Conservation (phyloP, 2,113 vertebrate species). For the Dinomys branickii region DNA sequence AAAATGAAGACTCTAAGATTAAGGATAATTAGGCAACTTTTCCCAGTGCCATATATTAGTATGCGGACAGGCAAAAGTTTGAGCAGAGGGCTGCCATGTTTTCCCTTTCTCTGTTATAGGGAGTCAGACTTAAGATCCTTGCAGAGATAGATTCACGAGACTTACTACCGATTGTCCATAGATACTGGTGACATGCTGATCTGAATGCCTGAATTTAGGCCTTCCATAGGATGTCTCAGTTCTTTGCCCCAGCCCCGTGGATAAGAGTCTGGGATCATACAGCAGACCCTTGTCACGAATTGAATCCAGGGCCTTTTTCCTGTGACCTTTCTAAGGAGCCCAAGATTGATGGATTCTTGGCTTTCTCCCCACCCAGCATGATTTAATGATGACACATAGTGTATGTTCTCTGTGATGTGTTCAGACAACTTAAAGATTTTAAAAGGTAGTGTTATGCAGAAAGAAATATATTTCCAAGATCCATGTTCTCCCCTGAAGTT, state of each 20-base stretch:
- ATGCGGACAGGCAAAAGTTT: not conserved
- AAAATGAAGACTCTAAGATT: slow-evolving; percentile 23
- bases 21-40: not conserved
- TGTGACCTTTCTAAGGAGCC: not conserved
- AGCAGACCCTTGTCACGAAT: not conserved
- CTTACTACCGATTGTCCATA: not conserved
- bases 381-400: slow-evolving; percentile 48
- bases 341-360: slow-evolving; percentile 50
- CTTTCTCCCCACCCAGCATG: not conserved
- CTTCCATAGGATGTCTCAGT: not conserved
- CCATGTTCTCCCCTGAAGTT: slow-evolving; percentile 1
- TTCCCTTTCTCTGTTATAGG: not conserved
- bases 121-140: not conserved
- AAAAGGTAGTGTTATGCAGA: slow-evolving; percentile 25
- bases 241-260: not conserved
- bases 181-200: not conserved
- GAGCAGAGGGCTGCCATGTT: not conserved
- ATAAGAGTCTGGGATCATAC: not conserved
- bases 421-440: slow-evolving; percentile 50
- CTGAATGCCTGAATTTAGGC: not conserved
- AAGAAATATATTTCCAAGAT: slow-evolving; percentile 36
- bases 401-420: slow-evolving; percentile 41
- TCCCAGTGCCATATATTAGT: not conserved
- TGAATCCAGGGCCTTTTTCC: slow-evolving; percentile 24
- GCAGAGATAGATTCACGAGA: not conserved